Conservation (phyloP, 2,113 vertebrate species). For the Dasyurus viverrinus region DNA sequence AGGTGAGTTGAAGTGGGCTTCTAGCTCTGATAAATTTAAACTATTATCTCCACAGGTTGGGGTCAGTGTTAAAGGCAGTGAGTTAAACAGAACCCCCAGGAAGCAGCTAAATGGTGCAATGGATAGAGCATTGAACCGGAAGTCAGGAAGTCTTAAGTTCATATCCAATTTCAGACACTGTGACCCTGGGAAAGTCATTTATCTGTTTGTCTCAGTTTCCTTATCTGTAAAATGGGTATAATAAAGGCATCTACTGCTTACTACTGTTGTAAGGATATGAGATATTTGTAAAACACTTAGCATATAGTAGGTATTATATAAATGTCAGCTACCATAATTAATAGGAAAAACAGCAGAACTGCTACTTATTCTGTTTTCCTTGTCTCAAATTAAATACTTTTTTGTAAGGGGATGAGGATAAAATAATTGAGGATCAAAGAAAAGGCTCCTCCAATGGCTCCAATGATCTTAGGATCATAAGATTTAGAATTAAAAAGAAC, state of each 20-base stretch:
- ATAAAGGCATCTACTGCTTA: background rate
- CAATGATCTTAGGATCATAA: background rate
- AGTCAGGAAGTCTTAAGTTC: background rate
- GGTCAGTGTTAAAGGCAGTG: background rate
- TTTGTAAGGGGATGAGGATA: background rate
- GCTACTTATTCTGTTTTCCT: background rate
- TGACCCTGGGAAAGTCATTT: background rate
- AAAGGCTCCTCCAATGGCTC: background rate
- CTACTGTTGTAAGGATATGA: background rate
- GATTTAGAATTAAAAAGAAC: background rate
- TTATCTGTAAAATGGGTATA: background rate
- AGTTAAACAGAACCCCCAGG: background rate
- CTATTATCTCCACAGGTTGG: background rate
- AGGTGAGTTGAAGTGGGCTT: background rate
- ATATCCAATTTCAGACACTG: background rate
- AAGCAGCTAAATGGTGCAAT: background rate
- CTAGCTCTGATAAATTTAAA: background rate
- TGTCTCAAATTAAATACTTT: background rate
- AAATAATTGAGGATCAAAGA: background rate
- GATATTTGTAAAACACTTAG: background rate
- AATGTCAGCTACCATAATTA: background rate
- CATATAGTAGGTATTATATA: background rate
- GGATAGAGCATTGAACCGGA: background rate
- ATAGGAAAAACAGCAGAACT: background rate
- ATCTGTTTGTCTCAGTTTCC: background rate